Conservation (phyloP, 2,113 vertebrate species). For the Esox niger region DNA sequence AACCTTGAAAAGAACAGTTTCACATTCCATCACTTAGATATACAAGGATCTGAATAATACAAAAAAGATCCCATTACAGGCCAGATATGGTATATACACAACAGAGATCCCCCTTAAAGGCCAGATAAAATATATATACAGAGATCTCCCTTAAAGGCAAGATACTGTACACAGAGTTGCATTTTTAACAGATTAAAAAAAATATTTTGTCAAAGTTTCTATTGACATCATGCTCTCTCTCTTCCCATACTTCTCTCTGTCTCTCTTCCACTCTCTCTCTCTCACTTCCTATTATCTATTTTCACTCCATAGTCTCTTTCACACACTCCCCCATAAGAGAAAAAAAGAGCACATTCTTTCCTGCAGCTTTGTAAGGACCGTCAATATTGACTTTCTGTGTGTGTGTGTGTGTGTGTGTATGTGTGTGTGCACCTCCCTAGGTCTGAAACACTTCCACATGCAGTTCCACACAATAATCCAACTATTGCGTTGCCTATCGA, state of each 20-base stretch:
- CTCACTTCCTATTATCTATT: background rate
- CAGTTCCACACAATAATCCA: slow-evolving; percentile 23
- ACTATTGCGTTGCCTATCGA: slow-evolving; percentile 10
- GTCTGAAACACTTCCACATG: background rate
- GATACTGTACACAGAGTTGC: too few relatives aligned
- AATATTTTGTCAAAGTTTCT: too few relatives aligned
- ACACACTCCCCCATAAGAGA: slow-evolving; percentile 20
- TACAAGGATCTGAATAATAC: too few relatives aligned
- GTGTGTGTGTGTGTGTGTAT: slow-evolving; percentile 20
- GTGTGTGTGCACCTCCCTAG: background rate
- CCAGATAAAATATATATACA: too few relatives aligned
- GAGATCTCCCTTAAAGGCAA: too few relatives aligned
- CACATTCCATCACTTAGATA: background rate
- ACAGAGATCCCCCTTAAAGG: too few relatives aligned
- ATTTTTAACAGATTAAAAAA: too few relatives aligned
- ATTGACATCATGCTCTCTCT: background rate
- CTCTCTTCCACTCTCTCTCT: background rate
- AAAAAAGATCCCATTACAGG: slow-evolving; percentile 28
- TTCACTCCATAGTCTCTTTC: slow-evolving; percentile 40
- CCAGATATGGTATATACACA: background rate
- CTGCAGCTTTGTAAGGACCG: slow-evolving; percentile 14
- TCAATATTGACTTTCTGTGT: slow-evolving; percentile 59
- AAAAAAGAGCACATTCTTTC: slow-evolving; percentile 22
- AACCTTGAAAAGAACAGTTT: background rate
- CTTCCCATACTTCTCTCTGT: background rate